Evolutionary conservation across 1,140 invertebrate genomes (phyloP).

Genomic region (Phymastichus coffea): DNA sequence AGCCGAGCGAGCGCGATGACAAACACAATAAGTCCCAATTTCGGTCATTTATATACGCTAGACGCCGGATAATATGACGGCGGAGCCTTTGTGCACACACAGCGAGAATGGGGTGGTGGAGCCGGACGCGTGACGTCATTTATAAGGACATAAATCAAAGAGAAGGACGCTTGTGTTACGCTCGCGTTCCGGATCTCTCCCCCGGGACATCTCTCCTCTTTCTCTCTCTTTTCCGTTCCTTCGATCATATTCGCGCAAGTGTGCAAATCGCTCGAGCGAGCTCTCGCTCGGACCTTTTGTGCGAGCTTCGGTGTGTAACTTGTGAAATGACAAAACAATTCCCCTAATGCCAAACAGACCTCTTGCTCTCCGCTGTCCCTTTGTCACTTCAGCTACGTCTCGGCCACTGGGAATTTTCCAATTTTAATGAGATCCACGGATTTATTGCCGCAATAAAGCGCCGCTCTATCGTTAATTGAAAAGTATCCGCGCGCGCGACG

Average conservation of each 20-base stretch:
- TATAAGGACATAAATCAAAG: conserved; percentile 60
- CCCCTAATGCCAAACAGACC: conserved; percentile 14
- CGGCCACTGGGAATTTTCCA: conserved; percentile 26
- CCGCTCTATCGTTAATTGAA: conserved; percentile 16
- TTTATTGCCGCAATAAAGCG: conserved; percentile 27
- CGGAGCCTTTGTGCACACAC: conserved; percentile 52
- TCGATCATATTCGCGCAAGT: background rate
- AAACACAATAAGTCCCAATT: conserved; percentile 59
- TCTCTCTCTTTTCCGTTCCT: background rate
- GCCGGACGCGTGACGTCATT: conserved; percentile 55
- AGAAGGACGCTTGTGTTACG: conserved; percentile 35
- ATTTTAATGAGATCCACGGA: conserved; percentile 30
- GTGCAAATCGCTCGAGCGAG: background rate
- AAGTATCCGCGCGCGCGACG: conserved; percentile 1
- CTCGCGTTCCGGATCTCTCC: conserved; percentile 47
- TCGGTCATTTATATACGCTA: conserved; percentile 57
- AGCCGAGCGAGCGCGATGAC: conserved; percentile 45
- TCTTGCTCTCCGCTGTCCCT: background rate
- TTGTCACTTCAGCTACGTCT: no score
- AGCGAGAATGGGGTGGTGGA: conserved; percentile 16
- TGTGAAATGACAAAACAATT: conserved; percentile 29
- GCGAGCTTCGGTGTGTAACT: conserved; percentile 7
- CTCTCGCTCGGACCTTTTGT: background rate
- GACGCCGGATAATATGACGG: conserved; percentile 53
- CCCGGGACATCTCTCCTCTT: conserved; percentile 45